Conservation (phyloP, 2,797 vertebrate genomes). For the Peromyscus aztecus region DNA sequence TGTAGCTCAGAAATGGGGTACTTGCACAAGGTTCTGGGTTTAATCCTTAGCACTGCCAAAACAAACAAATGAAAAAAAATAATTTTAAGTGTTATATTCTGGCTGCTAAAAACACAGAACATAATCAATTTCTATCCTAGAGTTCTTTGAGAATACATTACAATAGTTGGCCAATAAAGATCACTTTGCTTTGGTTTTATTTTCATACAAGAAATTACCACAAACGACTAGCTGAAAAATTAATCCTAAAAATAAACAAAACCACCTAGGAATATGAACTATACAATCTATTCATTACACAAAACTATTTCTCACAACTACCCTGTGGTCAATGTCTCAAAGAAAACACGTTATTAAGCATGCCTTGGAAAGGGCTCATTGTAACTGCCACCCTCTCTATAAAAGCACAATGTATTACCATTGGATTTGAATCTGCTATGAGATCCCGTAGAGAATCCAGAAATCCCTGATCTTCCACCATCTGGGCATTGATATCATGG, state of each 20-base stretch:
- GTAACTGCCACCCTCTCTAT: constrained; percentile 38
- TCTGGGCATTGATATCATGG: constrained; percentile 99
- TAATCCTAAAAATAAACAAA: background rate
- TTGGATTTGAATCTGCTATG: constrained; percentile 98
- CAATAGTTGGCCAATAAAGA: background rate
- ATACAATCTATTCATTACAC: background rate
- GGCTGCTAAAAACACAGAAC: constrained; percentile 29
- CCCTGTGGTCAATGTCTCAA: background rate
- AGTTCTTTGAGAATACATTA: constrained; percentile 5
- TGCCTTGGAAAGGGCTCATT: background rate
- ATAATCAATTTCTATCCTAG: constrained; percentile 5
- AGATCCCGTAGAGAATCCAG: constrained; percentile 97
- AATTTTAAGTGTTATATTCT: background rate
- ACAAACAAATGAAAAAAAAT: background rate
- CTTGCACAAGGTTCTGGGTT: background rate
- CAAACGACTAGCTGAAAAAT: background rate
- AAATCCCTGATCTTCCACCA: constrained; percentile 99
- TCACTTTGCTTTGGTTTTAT: background rate
- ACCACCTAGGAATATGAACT: background rate
- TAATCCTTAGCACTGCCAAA: background rate
- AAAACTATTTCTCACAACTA: constrained; percentile 22
- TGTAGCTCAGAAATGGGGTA: background rate
- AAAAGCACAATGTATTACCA: constrained; percentile 88
- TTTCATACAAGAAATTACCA: background rate
- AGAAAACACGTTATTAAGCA: constrained; percentile 42